phyloP scores from a whole-genome alignment of 2,888 invertebrate genomes.

The Prosopocoilus inquinatus region DNA sequence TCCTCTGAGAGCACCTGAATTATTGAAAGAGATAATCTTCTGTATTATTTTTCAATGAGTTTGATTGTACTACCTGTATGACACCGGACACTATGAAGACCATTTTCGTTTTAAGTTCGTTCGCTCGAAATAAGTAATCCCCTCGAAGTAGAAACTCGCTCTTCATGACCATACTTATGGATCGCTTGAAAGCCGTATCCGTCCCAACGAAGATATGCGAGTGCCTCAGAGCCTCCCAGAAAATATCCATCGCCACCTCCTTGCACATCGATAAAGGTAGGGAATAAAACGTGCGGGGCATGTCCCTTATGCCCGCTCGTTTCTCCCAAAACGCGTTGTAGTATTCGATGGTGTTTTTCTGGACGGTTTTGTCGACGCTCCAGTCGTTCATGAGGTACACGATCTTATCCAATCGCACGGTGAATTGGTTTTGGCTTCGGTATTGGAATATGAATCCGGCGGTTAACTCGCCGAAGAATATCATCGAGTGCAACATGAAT shows the following conservation, averaged over 20 bases:
- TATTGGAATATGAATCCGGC: constrained; percentile 16
- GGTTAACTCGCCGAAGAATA: constrained; percentile 23
- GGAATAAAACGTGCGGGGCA: constrained; percentile 50
- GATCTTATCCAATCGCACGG: constrained; percentile 19
- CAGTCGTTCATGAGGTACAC: constrained; percentile 19
- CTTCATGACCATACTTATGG: constrained; percentile 53
- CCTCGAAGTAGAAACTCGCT: constrained; percentile 56
- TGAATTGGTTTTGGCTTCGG: constrained; percentile 18
- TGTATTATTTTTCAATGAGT: not conserved
- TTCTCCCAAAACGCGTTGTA: constrained; percentile 57
- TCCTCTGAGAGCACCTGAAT: constrained; percentile 47
- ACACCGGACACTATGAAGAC: constrained; percentile 55
- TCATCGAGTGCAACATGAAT: constrained; percentile 19
- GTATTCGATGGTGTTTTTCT: constrained; percentile 37
- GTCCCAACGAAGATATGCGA: constrained; percentile 54
- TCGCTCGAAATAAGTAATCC: constrained; percentile 53
- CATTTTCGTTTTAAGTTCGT: constrained; percentile 54
- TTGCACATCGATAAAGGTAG: constrained; percentile 54
- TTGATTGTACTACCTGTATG: constrained; percentile 45
- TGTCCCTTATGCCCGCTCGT: constrained; percentile 52
- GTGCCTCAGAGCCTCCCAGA: constrained; percentile 55
- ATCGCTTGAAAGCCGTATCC: constrained; percentile 55
- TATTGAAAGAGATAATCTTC: not conserved
- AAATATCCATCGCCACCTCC: constrained; percentile 55
- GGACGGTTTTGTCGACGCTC: constrained; percentile 15